These are phyloP conservation scores for Entomobrya proxima DNA, from an alignment of 2,888 invertebrate species.

Conservation along the genomic window DNA sequence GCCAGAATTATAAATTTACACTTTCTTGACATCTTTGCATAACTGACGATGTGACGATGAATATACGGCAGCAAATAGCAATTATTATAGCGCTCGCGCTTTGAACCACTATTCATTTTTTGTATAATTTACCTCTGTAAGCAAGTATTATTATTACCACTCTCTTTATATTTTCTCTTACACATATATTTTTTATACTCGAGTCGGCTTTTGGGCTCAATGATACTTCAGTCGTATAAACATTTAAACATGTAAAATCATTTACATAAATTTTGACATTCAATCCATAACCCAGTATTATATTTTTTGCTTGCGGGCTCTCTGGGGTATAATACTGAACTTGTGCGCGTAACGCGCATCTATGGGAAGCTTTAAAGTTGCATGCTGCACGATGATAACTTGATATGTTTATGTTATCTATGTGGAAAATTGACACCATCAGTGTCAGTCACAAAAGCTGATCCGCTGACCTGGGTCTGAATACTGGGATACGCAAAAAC, in stretches of 20 bases:
- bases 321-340: background rate
- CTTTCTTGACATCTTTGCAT: constrained; percentile 20
- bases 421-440: constrained; percentile 59
- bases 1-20: constrained; percentile 58
- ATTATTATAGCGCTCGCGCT: background rate
- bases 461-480: constrained; percentile 42
- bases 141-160: background rate
- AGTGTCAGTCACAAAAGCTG: constrained; percentile 51
- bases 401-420: constrained; percentile 60
- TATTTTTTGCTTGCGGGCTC: background rate
- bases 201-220: constrained; percentile 7
- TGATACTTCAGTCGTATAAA: constrained; percentile 11
- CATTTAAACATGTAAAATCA: constrained; percentile 12
- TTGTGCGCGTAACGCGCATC: background rate
- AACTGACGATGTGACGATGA: background rate
- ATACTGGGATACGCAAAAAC: background rate
- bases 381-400: constrained; percentile 41
- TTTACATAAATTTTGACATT: constrained; percentile 47
- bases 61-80: background rate
- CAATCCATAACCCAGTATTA: constrained; percentile 15
- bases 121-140: too few species aligned
- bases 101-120: too few species aligned
- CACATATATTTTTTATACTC: background rate
- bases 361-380: background rate
- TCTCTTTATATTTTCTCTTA: background rate